Percentiles rank a stretch among this genome's conserved stretches.
These are phyloP conservation scores for Paedocypris micromegethes DNA, from an alignment of 2,797 vertebrate species.

Conservation along the genomic window DNA sequence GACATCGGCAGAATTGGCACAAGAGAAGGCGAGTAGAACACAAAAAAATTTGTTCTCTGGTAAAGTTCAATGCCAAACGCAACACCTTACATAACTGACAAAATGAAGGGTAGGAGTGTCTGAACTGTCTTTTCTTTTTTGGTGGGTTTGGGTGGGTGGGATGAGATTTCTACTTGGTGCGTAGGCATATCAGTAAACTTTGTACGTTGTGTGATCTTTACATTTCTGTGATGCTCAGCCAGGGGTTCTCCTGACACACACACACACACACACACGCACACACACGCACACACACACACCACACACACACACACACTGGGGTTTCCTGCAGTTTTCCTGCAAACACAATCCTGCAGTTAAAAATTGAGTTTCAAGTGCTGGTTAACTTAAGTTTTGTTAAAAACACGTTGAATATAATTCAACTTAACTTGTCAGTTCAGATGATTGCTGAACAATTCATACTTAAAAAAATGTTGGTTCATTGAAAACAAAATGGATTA, in stretches of 20 bases:
- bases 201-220: constrained; percentile 48
- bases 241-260: constrained; percentile 71
- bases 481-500: too few relatives aligned
- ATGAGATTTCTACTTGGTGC: constrained; percentile 47
- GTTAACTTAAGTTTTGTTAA: not conserved
- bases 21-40: not conserved
- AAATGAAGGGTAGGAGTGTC: constrained; percentile 27
- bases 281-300: constrained; percentile 9
- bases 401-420: too few relatives aligned
- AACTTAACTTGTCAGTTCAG: too few relatives aligned
- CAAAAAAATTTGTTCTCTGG: not conserved
- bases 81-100: constrained; percentile 28
- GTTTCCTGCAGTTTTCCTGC: too few relatives aligned
- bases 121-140: constrained; percentile 30
- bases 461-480: too few relatives aligned
- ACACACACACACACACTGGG: not conserved
- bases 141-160: constrained; percentile 14
- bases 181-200: constrained; percentile 30
- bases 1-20: not conserved
- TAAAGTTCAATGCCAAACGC: constrained; percentile 14
- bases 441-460: too few relatives aligned
- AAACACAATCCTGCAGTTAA: too few relatives aligned
- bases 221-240: constrained; percentile 75
- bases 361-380: too few relatives aligned
- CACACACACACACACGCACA: constrained; percentile 18